Base-by-base conservation (phyloP, 2,797 vertebrate genomes). In the Pyrrhura leucotis region DNA sequence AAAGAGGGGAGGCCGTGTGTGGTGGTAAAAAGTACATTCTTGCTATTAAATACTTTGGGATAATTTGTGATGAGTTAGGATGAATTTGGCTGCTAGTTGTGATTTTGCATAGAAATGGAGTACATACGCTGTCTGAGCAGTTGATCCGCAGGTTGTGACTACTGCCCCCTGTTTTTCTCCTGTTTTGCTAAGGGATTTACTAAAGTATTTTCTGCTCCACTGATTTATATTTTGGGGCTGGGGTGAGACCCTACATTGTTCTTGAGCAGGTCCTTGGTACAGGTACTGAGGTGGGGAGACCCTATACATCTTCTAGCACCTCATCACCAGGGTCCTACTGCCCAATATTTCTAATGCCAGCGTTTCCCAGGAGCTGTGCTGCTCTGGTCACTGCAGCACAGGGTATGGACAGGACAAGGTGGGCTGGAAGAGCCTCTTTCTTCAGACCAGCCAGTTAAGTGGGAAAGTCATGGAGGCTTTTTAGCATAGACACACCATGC, bases 401-500 rank as follows among this genome's bases (percentile, higher is more conserved):
- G 65, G 37, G 12, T 48, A 8, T 12, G 31, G 72, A 53, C 72
- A 76, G 75, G 66, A 63, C 56, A 28, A 29, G 85, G 31, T 90
- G 89, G 51, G 23, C 65, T 85, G 67, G 22, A 67, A 23, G 18
- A 79, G n/a, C 25, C 40, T 74, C 48, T 45, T 45, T 20, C 42
- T 33, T 39, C 62, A 39, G 10, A 56, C 29, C 40, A 22, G 63
- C 28, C 3, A 9, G 44, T n/a, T 12, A 31, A 77, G 58, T 25
- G 10, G 25, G 58, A 26, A 88, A 84, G 15, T 22, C 1, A 0
- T 56, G 47, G 39, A 78, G 75, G 35, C 21, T 86, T 75, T 75
- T 21, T 31, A 81, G 28, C 31, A 19, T 3, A 29, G 58, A 19
- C 1, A 0, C 3, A 33, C 26, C 6, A 7, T 1, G 3, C 28